Percentiles rank a stretch among this genome's conserved stretches.
These are phyloP conservation scores for Callorhinus ursinus DNA, from an alignment of 2,113 vertebrate genomes.

Conservation along the genomic window DNA sequence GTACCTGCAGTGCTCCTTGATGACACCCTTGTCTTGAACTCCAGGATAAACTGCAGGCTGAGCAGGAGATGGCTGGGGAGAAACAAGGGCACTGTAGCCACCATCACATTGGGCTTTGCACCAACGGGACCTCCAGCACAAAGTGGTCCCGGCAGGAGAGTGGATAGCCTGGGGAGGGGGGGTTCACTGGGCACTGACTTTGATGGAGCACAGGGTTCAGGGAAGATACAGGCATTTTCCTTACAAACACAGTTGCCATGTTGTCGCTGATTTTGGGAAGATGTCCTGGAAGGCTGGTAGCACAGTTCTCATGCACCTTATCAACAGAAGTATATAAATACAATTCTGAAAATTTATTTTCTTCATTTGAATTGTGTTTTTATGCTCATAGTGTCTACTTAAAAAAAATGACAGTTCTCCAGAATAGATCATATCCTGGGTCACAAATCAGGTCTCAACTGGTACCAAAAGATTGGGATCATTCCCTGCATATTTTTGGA, in stretches of 20 bases:
- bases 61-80: background rate
- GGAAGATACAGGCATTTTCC: background rate
- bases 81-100: background rate
- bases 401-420: background rate
- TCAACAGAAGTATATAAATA: background rate
- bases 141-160: constrained; percentile 36
- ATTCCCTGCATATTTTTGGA: too few species aligned
- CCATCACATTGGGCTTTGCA: background rate
- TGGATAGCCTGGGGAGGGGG: background rate
- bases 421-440: too few species aligned
- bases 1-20: constrained; percentile 92
- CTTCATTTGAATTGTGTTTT: background rate
- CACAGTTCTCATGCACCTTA: background rate
- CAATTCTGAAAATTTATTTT: background rate
- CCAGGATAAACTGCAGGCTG: constrained; percentile 76
- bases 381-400: background rate
- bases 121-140: fast-evolving
- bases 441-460: too few species aligned
- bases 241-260: background rate
- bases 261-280: background rate
- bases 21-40: constrained; percentile 91
- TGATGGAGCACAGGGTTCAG: background rate
- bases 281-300: background rate
- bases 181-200: background rate
- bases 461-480: too few species aligned